These are phyloP conservation scores for Naso thynnoides DNA, from an alignment of 2,797 vertebrate genomes.

Conservation along the genomic window DNA sequence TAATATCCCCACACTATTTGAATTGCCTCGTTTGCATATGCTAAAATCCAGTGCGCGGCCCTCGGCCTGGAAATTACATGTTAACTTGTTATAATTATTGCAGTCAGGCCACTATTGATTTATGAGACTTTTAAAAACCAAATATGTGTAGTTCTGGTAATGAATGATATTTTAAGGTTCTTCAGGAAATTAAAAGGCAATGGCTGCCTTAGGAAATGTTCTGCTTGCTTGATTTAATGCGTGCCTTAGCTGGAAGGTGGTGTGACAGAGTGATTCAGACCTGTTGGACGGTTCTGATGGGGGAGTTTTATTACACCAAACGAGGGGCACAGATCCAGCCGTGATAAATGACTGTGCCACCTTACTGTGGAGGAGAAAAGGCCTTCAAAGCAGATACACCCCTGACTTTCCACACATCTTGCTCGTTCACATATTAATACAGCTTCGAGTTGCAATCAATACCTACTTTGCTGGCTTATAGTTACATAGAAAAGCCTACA, in stretches of 20 bases:
- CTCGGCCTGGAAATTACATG: constrained; percentile 99
- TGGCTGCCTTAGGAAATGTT: constrained; percentile 99
- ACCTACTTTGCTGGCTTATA: constrained; percentile 82
- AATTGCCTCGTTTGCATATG: constrained; percentile 99
- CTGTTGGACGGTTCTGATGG: constrained; percentile 99
- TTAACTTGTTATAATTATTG: constrained; percentile 99
- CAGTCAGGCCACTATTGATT: constrained; percentile 99
- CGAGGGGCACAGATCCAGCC: constrained; percentile 97
- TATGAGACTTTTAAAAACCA: constrained; percentile 99
- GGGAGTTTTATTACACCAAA: constrained; percentile 99
- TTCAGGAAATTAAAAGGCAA: constrained; percentile 99
- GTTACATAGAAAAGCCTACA: constrained; percentile 77
- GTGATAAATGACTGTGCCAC: constrained; percentile 99
- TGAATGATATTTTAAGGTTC: constrained; percentile 99
- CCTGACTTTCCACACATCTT: constrained; percentile 78
- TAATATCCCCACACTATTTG: constrained; percentile 99
- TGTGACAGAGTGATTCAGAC: constrained; percentile 99
- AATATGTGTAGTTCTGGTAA: constrained; percentile 99
- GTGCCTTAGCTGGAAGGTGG: constrained; percentile 99
- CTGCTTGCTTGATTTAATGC: constrained; percentile 99
- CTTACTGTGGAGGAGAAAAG: constrained; percentile 84
- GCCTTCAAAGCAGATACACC: constrained; percentile 89
- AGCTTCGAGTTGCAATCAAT: constrained; percentile 83
- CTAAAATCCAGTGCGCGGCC: constrained; percentile 97
- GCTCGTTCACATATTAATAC: constrained; percentile 83